Percentiles rank a stretch among this genome's conserved stretches.
phyloP scores from a whole-genome alignment of 1,140 invertebrate genomes.

The Drosophila mauritiana region DNA sequence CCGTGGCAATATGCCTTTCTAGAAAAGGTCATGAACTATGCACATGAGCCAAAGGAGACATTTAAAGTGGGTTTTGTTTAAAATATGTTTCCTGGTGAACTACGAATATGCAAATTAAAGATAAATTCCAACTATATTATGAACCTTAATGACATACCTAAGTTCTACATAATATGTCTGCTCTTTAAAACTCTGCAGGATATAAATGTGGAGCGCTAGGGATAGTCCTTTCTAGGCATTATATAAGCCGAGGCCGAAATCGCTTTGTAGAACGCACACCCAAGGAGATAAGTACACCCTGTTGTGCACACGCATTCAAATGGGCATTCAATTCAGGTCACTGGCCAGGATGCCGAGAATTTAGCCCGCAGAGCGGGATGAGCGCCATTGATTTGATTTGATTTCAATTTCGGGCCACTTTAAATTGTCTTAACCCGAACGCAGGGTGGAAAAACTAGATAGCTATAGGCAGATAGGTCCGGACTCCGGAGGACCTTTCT shows the following conservation, averaged over 20 bases:
- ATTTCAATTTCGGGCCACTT: slow-evolving; percentile 67
- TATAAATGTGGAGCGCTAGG: not conserved
- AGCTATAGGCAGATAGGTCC: slow-evolving; percentile 3
- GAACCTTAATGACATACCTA: not conserved
- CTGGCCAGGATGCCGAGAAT: slow-evolving; percentile 8
- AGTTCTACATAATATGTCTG: not conserved
- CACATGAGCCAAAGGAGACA: not conserved
- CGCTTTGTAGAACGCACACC: slow-evolving; percentile 7
- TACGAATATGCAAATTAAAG: too few species aligned
- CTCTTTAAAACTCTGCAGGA: not conserved
- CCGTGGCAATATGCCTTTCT: slow-evolving; percentile 13
- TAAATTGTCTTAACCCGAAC: slow-evolving; percentile 54
- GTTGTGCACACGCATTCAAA: slow-evolving; percentile 32
- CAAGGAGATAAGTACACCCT: not conserved
- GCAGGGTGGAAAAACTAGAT: slow-evolving; percentile 15
- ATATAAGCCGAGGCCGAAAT: slow-evolving; percentile 1
- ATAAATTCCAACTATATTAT: too few species aligned
- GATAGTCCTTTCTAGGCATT: not conserved
- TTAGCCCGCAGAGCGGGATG: slow-evolving; percentile 2
- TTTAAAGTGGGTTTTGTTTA: not conserved
- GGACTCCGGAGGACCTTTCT: slow-evolving; percentile 15
- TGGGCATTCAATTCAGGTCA: slow-evolving; percentile 37
- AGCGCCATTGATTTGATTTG: slow-evolving; percentile 57
- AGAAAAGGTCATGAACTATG: slow-evolving; percentile 8
- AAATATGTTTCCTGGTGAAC: not conserved